Evolutionary conservation across 2,888 invertebrate genomes (phyloP).

Genomic region (Eilema griseolum): DNA sequence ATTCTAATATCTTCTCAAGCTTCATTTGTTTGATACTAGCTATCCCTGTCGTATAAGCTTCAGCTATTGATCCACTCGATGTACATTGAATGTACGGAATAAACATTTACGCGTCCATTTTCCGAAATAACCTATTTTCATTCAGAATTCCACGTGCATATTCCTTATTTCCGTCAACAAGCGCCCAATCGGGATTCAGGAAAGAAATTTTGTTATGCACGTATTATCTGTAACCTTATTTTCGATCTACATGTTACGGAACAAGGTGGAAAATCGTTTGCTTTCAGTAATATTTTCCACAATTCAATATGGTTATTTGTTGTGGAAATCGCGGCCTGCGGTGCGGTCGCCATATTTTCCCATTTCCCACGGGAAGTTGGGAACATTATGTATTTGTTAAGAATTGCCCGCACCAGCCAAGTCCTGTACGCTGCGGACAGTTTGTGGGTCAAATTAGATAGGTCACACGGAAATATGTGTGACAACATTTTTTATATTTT

Average conservation of each 20-base stretch:
- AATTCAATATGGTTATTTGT: conserved; percentile 59
- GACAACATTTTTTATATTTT: neutral
- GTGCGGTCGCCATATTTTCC: conserved; percentile 61
- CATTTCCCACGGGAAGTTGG: conserved; percentile 53
- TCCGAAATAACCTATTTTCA: conserved; percentile 48
- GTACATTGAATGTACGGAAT: conserved; percentile 35
- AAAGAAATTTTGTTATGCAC: conserved; percentile 48
- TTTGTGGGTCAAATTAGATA: conserved; percentile 31
- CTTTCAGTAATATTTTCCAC: conserved; percentile 31
- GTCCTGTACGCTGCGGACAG: conserved; percentile 19
- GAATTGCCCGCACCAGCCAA: conserved; percentile 34
- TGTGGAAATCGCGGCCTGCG: conserved; percentile 53
- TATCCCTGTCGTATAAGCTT: neutral
- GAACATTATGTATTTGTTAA: conserved; percentile 49
- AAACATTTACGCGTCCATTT: conserved; percentile 46
- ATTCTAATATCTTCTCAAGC: neutral
- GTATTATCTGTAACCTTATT: conserved; percentile 25
- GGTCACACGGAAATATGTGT: conserved; percentile 21
- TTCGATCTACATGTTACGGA: conserved; percentile 20
- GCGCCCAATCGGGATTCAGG: conserved; percentile 49
- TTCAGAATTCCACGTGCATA: conserved; percentile 56
- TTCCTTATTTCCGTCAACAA: conserved; percentile 63
- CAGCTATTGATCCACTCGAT: neutral
- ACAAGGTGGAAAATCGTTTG: conserved; percentile 41
- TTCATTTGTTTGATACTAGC: neutral